Conservation (phyloP, 2,888 invertebrate species). For the Euplexia lucipara region DNA sequence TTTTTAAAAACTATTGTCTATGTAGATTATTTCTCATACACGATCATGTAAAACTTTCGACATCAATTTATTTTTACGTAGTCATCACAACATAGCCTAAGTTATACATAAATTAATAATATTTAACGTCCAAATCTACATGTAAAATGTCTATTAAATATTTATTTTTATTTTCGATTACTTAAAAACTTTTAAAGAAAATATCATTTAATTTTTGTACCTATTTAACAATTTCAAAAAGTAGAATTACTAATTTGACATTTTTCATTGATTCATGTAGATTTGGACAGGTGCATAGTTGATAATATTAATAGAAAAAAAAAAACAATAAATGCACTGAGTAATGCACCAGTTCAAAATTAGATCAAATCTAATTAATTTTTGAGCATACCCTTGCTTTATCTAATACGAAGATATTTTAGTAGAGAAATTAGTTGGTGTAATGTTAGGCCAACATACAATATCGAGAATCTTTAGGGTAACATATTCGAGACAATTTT, state of each 20-base stretch:
- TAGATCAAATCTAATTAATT: slow-evolving; percentile 57
- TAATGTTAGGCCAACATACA: not conserved
- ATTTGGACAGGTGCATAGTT: slow-evolving; percentile 33
- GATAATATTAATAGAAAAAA: not conserved
- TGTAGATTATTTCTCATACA: slow-evolving; percentile 8
- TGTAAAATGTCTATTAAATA: slow-evolving; percentile 20
- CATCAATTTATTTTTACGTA: slow-evolving; percentile 33
- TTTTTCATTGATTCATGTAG: slow-evolving; percentile 23
- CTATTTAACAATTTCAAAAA: slow-evolving; percentile 41
- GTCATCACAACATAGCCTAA: slow-evolving; percentile 15
- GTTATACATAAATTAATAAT: slow-evolving; percentile 8
- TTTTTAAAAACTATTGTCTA: slow-evolving; percentile 34
- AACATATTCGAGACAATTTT: too few relatives aligned
- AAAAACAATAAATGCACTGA: slow-evolving; percentile 51
- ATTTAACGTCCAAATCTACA: slow-evolving; percentile 43
- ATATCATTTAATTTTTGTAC: slow-evolving; percentile 26
- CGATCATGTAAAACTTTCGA: slow-evolving; percentile 12
- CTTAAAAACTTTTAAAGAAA: slow-evolving; percentile 38
- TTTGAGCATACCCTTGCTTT: slow-evolving; percentile 14
- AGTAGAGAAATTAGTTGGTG: not conserved
- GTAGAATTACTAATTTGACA: slow-evolving; percentile 23
- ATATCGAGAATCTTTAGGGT: too few relatives aligned
- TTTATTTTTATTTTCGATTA: slow-evolving; percentile 11
- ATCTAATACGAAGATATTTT: not conserved
- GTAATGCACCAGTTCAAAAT: slow-evolving; percentile 45